Evolutionary conservation across 1,140 invertebrate genomes (phyloP).

Genomic region (Sitodiplosis mosellana): DNA sequence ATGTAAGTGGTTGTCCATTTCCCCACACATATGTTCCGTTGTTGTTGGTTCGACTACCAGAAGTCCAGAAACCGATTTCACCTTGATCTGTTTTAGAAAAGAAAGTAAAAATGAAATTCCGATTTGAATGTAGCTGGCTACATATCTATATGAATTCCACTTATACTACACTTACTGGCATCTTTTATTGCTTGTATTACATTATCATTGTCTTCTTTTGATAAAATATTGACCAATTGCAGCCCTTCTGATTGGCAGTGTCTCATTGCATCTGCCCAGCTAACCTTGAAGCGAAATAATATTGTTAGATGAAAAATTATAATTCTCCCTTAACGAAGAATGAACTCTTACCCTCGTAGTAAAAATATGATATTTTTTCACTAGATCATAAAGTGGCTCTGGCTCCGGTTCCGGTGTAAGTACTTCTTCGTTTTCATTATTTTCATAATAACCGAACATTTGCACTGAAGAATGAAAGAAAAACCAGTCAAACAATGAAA

Average conservation of each 20-base stretch:
- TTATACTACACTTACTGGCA: neutral
- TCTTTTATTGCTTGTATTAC: neutral
- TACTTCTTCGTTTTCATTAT: neutral
- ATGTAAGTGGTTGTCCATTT: neutral
- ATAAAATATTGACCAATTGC: neutral
- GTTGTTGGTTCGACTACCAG: neutral
- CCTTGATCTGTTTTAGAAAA: neutral
- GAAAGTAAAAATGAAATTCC: too few relatives aligned
- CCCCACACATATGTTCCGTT: neutral
- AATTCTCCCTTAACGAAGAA: neutral
- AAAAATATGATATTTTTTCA: neutral
- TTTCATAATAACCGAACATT: neutral
- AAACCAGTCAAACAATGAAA: too few relatives aligned
- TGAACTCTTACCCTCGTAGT: neutral
- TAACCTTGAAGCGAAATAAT: neutral
- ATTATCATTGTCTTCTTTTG: neutral
- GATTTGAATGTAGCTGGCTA: too few relatives aligned
- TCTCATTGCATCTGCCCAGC: neutral
- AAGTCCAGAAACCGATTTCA: neutral
- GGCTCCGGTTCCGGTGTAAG: neutral
- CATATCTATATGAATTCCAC: too few relatives aligned
- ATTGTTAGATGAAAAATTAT: neutral
- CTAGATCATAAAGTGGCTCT: neutral
- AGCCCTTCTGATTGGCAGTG: neutral
- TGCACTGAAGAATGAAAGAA: neutral